Base-by-base conservation (phyloP, 1,140 invertebrate species). In the Armadillidium nasatum region DNA sequence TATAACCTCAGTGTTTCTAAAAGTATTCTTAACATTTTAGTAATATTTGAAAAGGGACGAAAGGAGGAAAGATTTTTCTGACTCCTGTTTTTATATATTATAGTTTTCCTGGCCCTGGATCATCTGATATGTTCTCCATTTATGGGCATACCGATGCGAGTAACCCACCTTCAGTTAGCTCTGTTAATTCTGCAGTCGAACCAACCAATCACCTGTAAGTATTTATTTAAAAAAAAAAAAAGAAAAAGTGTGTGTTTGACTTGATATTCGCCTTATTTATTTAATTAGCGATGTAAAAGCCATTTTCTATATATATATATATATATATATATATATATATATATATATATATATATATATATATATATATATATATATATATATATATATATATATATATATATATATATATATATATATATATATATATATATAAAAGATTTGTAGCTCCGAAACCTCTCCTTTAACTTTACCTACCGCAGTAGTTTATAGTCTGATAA, bases 331-430 rank as follows among this genome's bases (percentile, higher is more conserved):
- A 60, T 60, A 60, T 60, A 60, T 60, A 60, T 60, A 60, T 60
- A 60, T 60, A 60, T 60, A 60, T 60, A 60, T 60, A 60, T 60
- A 60, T 60, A 60, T 60, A 60, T 60, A 60, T 43, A 71, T 4
- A 71, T 21, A 44, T 22, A 71, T 71, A 71, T 71, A 22, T 71
- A 44, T 71, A 43, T 71, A 7, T 71, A 44, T 71, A 44, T 71
- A 44, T 71, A 71, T 71, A 71, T 71, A n/a, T 71, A 71, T 71
- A 71, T 71, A 43, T 71, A 33, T 71, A 43, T 15, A 71, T 19
- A 71, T 71, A 43, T 43, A 45, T 22, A 71, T 10, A 13, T 33
- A 23, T 23, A 45, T 69, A 70, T 45, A 50, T 71, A n/a, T 50
- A 22, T 45, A 9, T 67, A 71, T n/a, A n/a, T n/a, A n/a, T n/a